Percentiles rank a stretch among this genome's conserved stretches.
phyloP scores from a whole-genome alignment of 2,888 invertebrate genomes.

The Ophion obscuratus region DNA sequence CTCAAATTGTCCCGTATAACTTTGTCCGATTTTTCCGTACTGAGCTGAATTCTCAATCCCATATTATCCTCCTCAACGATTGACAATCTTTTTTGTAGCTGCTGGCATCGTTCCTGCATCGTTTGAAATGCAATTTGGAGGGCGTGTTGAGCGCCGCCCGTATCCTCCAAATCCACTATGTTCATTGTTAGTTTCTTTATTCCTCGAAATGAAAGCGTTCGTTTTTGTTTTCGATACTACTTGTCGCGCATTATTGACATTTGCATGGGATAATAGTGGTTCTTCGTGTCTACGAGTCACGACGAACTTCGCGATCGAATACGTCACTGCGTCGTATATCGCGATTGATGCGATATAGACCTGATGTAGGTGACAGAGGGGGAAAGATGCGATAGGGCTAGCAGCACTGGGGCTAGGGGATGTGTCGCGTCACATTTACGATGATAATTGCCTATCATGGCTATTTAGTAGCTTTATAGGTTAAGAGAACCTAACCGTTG shows the following conservation, averaged over 20 bases:
- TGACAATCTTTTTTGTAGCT: conserved; percentile 89
- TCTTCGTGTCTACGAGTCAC: not conserved
- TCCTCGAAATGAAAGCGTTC: not conserved
- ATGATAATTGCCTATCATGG: not conserved
- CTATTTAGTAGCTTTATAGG: not conserved
- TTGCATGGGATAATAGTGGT: not conserved
- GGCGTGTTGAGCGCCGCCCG: conserved; percentile 85
- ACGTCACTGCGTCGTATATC: not conserved
- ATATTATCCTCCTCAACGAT: conserved; percentile 91
- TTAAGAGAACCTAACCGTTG: not conserved
- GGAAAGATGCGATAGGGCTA: not conserved
- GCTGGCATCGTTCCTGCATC: conserved; percentile 92
- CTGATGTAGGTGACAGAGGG: not conserved
- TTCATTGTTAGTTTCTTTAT: conserved; percentile 36
- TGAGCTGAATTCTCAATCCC: conserved; percentile 85
- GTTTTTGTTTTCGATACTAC: not conserved
- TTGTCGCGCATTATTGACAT: not conserved
- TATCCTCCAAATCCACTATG: conserved; percentile 55
- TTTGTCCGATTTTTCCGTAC: conserved; percentile 69
- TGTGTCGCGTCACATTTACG: not conserved
- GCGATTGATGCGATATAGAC: not conserved
- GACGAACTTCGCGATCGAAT: not conserved
- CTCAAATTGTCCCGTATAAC: conserved; percentile 61
- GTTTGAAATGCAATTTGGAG: conserved; percentile 92
- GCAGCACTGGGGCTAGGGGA: not conserved